Percentiles rank a stretch among this genome's conserved stretches.
Conservation (phyloP, 2,888 invertebrate genomes). For the Melieria omissa region DNA sequence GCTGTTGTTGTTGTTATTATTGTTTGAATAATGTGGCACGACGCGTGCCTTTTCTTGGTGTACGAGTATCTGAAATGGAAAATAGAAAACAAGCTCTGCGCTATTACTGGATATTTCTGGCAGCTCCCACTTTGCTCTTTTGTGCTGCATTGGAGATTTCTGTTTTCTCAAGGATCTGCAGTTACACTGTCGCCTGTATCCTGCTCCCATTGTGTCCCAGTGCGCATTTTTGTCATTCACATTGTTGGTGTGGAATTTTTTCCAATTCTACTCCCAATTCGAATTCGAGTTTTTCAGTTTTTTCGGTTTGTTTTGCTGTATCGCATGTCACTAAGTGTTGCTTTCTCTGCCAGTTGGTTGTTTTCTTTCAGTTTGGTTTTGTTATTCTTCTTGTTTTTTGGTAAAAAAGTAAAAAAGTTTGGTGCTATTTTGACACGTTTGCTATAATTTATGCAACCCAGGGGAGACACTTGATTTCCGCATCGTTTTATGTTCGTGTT, state of each 20-base stretch:
- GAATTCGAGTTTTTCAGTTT: constrained; percentile 8
- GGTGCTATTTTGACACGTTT: constrained; percentile 48
- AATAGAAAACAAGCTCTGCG: neutral
- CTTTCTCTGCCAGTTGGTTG: constrained; percentile 12
- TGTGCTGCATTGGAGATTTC: constrained; percentile 1
- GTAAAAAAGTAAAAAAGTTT: constrained; percentile 19
- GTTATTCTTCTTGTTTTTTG: constrained; percentile 7
- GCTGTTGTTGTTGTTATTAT: constrained; percentile 5
- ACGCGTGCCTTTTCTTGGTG: constrained; percentile 34
- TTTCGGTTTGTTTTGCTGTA: constrained; percentile 15
- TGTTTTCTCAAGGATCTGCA: constrained; percentile 41
- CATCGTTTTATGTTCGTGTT: constrained; percentile 11
- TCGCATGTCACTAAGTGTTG: constrained; percentile 29
- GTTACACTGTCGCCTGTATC: constrained; percentile 23
- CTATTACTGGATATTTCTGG: too few species aligned
- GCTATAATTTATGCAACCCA: constrained; percentile 63
- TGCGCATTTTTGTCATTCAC: constrained; percentile 31
- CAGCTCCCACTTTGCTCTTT: constrained; percentile 5
- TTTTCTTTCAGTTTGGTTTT: neutral
- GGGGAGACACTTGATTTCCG: constrained; percentile 56
- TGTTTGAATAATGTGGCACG: constrained; percentile 40
- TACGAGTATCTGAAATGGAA: constrained; percentile 11
- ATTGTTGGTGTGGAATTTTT: constrained; percentile 22
- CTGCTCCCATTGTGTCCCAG: constrained; percentile 24
- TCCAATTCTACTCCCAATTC: constrained; percentile 1